phyloP scores from a whole-genome alignment of 37 sponge, comb jelly and placozoan genomes.

The Ephydatia muelleri region DNA sequence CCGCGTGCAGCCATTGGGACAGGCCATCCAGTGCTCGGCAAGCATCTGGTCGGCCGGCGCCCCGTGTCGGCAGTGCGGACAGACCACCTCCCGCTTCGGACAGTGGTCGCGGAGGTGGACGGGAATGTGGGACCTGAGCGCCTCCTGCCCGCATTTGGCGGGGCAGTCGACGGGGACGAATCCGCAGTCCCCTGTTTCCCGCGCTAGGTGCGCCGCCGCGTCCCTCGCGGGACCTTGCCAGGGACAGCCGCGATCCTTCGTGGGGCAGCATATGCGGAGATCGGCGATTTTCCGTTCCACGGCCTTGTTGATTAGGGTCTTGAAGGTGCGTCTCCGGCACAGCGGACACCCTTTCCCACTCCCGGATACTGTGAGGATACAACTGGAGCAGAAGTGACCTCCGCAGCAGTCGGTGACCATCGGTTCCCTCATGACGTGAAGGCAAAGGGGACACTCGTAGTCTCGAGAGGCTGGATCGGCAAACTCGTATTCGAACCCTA shows the following conservation, averaged over 20 bases:
- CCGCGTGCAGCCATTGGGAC: constrained; percentile 25
- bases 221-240: constrained; percentile 31
- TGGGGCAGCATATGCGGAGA: constrained; percentile 24
- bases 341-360: constrained; percentile 20
- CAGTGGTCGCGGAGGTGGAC: constrained; percentile 23
- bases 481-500: too few species aligned
- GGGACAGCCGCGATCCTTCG: constrained; percentile 26
- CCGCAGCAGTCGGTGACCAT: constrained; percentile 24
- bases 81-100: constrained; percentile 10
- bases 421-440: constrained; percentile 6
- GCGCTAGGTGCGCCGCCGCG: constrained; percentile 11
- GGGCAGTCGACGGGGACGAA: constrained; percentile 34
- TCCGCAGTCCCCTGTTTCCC: constrained; percentile 12
- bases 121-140: background rate
- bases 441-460: constrained; percentile 4
- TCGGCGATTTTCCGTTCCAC: background rate
- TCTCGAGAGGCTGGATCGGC: too few species aligned
- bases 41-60: constrained; percentile 14
- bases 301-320: background rate
- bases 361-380: background rate
- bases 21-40: constrained; percentile 10
- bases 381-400: constrained; percentile 15
- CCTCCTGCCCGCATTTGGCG: constrained; percentile 2
- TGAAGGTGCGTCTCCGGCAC: background rate
- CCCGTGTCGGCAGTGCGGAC: constrained; percentile 26